Evolutionary conservation across 2,888 invertebrate genomes (phyloP).

Genomic region (Dexiosoma caninum): DNA sequence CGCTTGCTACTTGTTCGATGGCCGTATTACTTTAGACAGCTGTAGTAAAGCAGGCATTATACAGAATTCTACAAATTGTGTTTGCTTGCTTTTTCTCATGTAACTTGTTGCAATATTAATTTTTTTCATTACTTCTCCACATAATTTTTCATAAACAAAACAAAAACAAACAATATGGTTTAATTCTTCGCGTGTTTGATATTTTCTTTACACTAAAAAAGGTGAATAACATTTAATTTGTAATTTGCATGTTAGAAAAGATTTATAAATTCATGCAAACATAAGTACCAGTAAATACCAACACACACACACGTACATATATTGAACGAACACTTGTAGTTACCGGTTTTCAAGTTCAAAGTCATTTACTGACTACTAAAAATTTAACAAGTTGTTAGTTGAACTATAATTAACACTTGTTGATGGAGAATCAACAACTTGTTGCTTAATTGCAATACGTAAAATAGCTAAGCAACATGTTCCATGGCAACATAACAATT

Average conservation of each 20-base stretch:
- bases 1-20: too few species aligned
- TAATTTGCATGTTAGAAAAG: slow-evolving; percentile 37
- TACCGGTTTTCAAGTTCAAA: slow-evolving; percentile 47
- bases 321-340: neutral
- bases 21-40: too few species aligned
- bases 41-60: too few species aligned
- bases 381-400: slow-evolving; percentile 20
- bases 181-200: slow-evolving; percentile 20
- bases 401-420: neutral
- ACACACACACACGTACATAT: neutral
- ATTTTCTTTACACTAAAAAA: slow-evolving; percentile 6
- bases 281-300: neutral
- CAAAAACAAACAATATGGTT: too few species aligned
- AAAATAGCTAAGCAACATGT: slow-evolving; percentile 8
- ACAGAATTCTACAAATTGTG: too few species aligned
- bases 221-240: slow-evolving; percentile 32
- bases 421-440: slow-evolving; percentile 9
- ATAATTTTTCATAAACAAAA: neutral
- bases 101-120: slow-evolving; percentile 1
- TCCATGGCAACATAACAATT: neutral
- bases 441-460: neutral
- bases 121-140: neutral
- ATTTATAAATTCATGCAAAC: neutral
- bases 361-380: neutral
- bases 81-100: too few species aligned